phyloP scores from a whole-genome alignment of 2,113 vertebrate genomes.

The Parotia lawesii region DNA sequence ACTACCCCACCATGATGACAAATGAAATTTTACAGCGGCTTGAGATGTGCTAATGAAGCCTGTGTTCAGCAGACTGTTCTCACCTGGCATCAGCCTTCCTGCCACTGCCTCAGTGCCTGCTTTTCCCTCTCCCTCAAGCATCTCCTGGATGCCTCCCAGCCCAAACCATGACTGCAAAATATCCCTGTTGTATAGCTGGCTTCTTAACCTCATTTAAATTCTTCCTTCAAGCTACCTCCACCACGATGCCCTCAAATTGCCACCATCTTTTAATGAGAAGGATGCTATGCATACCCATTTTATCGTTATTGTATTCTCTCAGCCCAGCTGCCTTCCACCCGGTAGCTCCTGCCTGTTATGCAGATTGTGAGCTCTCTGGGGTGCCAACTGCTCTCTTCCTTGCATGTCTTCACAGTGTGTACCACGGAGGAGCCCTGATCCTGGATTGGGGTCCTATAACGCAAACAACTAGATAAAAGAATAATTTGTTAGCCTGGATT shows the following conservation, averaged over 20 bases:
- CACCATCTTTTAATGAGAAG: conserved; percentile 55
- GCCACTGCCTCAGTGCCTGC: neutral
- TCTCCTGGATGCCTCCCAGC: conserved; percentile 8
- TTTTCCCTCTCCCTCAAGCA: neutral
- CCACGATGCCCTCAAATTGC: conserved; percentile 41
- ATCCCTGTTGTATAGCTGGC: conserved; percentile 45
- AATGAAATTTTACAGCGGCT: neutral
- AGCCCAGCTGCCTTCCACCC: conserved; percentile 55
- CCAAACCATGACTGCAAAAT: conserved; percentile 44
- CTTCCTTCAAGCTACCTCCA: conserved; percentile 55
- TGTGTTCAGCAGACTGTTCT: neutral
- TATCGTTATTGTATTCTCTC: conserved; percentile 32
- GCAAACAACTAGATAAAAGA: conserved; percentile 44
- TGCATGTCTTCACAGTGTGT: conserved; percentile 23
- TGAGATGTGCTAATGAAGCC: neutral
- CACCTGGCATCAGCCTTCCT: neutral
- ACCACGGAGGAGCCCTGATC: conserved; percentile 12
- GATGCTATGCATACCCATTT: conserved; percentile 40
- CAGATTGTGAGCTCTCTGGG: conserved; percentile 51
- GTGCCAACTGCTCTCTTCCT: conserved; percentile 42
- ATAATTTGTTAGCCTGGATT: conserved; percentile 46
- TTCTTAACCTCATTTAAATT: conserved; percentile 63
- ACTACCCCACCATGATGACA: neutral
- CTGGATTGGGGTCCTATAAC: neutral
- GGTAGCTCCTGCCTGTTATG: conserved; percentile 37